A percentile compares a stretch with the other conserved stretches of the same genome.
phyloP scores from a whole-genome alignment of 2,888 invertebrate genomes.

The Nephrotoma flavescens region DNA sequence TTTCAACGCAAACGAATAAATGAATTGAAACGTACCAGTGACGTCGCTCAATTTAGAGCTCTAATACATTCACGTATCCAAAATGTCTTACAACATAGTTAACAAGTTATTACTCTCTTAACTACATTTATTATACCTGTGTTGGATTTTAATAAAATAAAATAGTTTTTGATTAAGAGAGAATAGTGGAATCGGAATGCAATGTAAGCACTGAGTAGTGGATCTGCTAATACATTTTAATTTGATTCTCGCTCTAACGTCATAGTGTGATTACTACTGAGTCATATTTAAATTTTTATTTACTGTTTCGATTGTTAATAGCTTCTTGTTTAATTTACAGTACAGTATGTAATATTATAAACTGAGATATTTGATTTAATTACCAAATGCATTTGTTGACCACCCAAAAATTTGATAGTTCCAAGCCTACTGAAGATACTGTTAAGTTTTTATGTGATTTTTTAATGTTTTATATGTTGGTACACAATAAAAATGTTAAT shows the following conservation, averaged over 20 bases:
- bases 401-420: not conserved
- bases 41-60: not conserved
- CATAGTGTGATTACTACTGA: not conserved
- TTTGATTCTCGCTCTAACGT: not conserved
- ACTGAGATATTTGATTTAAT: not conserved
- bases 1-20: not conserved
- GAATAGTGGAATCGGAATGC: not conserved
- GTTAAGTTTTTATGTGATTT: not conserved
- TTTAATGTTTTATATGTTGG: too few species aligned
- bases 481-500: too few species aligned
- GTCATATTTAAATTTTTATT: not conserved
- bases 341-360: not conserved
- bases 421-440: not conserved
- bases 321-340: not conserved
- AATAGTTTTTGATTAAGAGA: not conserved
- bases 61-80: not conserved
- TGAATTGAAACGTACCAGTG: not conserved
- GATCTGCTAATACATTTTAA: not conserved
- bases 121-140: not conserved
- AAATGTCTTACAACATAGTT: not conserved
- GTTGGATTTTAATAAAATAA: not conserved
- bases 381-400: not conserved
- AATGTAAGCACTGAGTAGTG: not conserved
- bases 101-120: not conserved
- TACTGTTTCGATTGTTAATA: not conserved